Conservation (phyloP, 2,113 vertebrate genomes). For the Struthidea cinerea region DNA sequence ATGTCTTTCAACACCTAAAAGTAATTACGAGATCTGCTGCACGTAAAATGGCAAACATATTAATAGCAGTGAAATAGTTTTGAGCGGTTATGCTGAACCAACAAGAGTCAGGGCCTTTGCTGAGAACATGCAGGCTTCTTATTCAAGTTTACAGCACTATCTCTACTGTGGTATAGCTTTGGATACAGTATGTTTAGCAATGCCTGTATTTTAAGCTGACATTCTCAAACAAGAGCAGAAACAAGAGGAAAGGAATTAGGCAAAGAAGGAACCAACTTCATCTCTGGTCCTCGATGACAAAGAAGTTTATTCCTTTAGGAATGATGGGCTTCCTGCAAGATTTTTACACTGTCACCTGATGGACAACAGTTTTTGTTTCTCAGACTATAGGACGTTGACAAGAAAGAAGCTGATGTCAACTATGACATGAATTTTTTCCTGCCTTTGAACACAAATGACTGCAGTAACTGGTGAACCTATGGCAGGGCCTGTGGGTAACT, state of each 20-base stretch:
- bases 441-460: neutral
- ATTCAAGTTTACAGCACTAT: accelerated
- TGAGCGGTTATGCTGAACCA: neutral
- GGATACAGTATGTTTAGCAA: neutral
- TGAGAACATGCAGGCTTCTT: neutral
- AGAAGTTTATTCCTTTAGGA: neutral
- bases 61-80: neutral
- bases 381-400: neutral
- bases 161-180: neutral
- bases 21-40: neutral
- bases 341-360: neutral
- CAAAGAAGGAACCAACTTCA: neutral
- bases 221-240: neutral
- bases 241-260: neutral
- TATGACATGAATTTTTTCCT: neutral
- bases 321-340: neutral
- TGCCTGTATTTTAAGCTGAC: neutral
- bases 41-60: neutral
- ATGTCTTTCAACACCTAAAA: neutral
- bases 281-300: neutral
- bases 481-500: neutral
- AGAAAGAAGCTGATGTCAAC: neutral
- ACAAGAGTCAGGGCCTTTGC: neutral
- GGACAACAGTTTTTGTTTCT: neutral
- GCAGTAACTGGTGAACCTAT: neutral